Base-by-base conservation (phyloP, 2,113 vertebrate species). In the Anarrhichthys ocellatus region DNA sequence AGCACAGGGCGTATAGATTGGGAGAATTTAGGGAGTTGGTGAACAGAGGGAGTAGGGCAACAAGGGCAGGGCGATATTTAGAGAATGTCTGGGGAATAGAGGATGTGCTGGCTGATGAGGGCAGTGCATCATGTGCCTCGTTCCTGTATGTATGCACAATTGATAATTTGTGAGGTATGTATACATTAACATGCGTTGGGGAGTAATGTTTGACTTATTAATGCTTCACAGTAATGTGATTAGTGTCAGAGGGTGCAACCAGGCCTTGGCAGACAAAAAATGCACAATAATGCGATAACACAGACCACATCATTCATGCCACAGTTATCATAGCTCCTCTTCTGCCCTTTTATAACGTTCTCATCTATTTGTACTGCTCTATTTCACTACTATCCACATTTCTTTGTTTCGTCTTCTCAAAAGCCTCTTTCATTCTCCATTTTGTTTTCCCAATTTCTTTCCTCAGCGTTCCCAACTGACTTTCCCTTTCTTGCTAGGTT, bases 401-500 rank as follows among this genome's bases (percentile, higher is more conserved):
- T 46, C 48, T 59, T 72, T 64, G 54, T 87, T 74, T 76, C 6
- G 4, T 78, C 76, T 34, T 61, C 68, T 81, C 48, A 75, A 81
- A 65, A 69, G 32, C 46, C 58, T 90, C 79, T 78, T 81, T 91
- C 87, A 84, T 82, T 80, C 59, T 79, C 10, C 40, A 50, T 84
- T 88, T 88, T 87, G 56, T 84, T 85, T 71, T 78, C 69, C 18
- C 24, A 32, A 8, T 84, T 84, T 63, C 38, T 59, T 82, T 59
- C 70, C 40, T 73, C 68, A 27, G 34, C 5, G 14, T 38, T 76
- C 80, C 56, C 59, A 64, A 63, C 80, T 93, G 80, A 64, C 69
- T 81, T 80, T 91, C 29, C 83, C 77, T 87, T 84, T 88, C 76
- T 68, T 82, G 64, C 71, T 80, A 74, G n/a, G 88, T 87, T 92